phyloP scores from a whole-genome alignment of 2,113 vertebrate genomes.

The Ursus arctos region DNA sequence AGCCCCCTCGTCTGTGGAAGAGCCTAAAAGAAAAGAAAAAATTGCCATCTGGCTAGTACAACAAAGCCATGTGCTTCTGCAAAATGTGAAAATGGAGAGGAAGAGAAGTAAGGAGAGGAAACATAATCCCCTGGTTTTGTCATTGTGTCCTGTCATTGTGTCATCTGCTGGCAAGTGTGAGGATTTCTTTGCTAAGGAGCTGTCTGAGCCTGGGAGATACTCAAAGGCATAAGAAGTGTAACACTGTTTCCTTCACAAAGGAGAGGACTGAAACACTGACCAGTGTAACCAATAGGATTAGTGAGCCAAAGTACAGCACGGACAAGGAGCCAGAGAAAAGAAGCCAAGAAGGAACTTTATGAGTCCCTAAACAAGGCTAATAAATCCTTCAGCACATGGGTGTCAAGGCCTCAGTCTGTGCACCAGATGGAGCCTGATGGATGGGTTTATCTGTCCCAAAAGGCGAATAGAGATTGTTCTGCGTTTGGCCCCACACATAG shows the following conservation, averaged over 20 bases:
- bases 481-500: constrained; percentile 58
- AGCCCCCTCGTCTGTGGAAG: not conserved
- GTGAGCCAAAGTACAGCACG: constrained; percentile 25
- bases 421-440: constrained; percentile 67
- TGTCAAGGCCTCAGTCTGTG: constrained; percentile 54
- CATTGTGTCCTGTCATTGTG: not conserved
- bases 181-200: constrained; percentile 30
- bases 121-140: not conserved
- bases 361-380: constrained; percentile 57
- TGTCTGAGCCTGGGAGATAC: not conserved
- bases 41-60: not conserved
- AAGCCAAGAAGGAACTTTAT: constrained; percentile 63
- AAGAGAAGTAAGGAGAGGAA: not conserved
- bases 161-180: not conserved
- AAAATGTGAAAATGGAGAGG: constrained; percentile 2
- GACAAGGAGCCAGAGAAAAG: constrained; percentile 69
- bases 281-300: constrained; percentile 64
- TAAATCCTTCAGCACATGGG: constrained; percentile 69
- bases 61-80: not conserved
- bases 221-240: not conserved
- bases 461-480: constrained; percentile 66
- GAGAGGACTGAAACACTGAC: constrained; percentile 42
- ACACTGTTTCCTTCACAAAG: constrained; percentile 40
- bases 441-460: constrained; percentile 73
- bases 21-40: not conserved